These are phyloP conservation scores for Numida meleagris DNA, from an alignment of 2,113 vertebrate genomes.

Conservation along the genomic window DNA sequence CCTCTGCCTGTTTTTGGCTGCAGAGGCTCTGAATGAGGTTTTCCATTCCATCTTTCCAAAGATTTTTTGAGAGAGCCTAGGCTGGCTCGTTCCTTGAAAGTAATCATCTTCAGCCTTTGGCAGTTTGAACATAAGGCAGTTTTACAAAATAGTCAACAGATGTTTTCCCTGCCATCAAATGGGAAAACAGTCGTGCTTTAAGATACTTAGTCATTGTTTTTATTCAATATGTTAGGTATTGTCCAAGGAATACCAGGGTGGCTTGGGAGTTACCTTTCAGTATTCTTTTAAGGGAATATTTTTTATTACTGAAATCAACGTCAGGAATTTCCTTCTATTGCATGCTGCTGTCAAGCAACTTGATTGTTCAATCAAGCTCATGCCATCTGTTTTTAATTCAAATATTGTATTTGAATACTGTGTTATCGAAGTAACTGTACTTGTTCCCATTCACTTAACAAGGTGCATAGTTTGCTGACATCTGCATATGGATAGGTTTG, in stretches of 20 bases:
- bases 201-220: background rate
- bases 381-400: conserved; percentile 11
- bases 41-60: background rate
- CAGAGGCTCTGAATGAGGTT: accelerated
- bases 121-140: background rate
- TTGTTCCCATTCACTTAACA: background rate
- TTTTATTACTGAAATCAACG: background rate
- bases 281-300: background rate
- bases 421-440: background rate
- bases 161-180: background rate
- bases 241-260: background rate
- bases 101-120: background rate
- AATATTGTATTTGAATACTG: background rate
- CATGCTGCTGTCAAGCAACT: background rate
- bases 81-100: background rate
- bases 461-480: background rate
- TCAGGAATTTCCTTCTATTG: background rate
- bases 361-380: background rate
- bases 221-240: background rate
- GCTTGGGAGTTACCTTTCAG: background rate
- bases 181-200: background rate
- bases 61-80: background rate
- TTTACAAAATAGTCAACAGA: conserved; percentile 31
- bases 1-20: background rate
- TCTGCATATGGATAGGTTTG: conserved; percentile 13